Percentiles rank a stretch among this genome's conserved stretches.
phyloP scores from a whole-genome alignment of 2,888 invertebrate genomes.

The Microplitis manilae region DNA sequence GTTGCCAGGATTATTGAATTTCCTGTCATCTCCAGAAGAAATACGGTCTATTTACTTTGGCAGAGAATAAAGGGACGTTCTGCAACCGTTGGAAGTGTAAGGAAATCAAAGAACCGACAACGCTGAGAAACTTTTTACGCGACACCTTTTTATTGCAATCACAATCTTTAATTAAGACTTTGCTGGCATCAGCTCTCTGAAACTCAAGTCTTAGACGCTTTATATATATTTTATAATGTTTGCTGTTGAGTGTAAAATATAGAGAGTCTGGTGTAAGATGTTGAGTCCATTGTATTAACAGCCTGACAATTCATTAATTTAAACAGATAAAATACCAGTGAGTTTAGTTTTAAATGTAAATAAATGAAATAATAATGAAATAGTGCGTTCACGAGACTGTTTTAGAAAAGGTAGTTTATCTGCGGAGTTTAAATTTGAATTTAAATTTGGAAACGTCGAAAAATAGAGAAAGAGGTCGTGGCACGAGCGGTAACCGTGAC shows the following conservation, averaged over 20 bases:
- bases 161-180: conserved; percentile 15
- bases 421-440: conserved; percentile 44
- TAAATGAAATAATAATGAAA: conserved; percentile 6
- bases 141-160: conserved; percentile 15
- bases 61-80: conserved; percentile 33
- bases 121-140: conserved; percentile 16
- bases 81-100: conserved; percentile 25
- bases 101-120: conserved; percentile 37
- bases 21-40: conserved; percentile 70
- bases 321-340: no score
- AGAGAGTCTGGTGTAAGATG: no score
- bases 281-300: no score
- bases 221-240: no score
- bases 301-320: no score
- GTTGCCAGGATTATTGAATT: conserved; percentile 69
- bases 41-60: conserved; percentile 66
- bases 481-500: conserved; percentile 40
- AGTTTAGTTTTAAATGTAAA: not conserved
- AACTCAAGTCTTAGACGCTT: no score
- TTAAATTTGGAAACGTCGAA: conserved; percentile 46
- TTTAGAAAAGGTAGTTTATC: conserved; percentile 2
- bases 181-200: not conserved
- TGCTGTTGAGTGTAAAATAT: no score
- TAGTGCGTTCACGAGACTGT: conserved; percentile 2
- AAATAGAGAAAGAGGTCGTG: conserved; percentile 38